A percentile compares a stretch with the other conserved stretches of the same genome.
Conservation (phyloP, 2,888 invertebrate species). For the Synergus laeviventris region DNA sequence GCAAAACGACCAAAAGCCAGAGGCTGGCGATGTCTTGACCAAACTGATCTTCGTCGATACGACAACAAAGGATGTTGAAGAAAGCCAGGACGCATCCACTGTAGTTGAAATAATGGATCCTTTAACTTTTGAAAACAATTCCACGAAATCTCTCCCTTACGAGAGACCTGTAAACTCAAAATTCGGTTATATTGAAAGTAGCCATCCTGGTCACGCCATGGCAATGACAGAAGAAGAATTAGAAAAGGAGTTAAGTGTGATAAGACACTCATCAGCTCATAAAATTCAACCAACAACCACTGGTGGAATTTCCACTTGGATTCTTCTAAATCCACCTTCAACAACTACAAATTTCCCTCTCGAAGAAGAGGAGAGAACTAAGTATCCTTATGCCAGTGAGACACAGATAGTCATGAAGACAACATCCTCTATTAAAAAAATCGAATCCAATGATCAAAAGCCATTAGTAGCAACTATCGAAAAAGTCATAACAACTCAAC, state of each 20-base stretch:
- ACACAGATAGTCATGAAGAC: conserved; percentile 54
- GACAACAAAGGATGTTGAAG: not conserved
- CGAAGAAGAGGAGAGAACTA: conserved; percentile 44
- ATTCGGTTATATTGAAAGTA: conserved; percentile 69
- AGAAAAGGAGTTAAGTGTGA: conserved; percentile 76
- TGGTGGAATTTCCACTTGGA: conserved; percentile 87
- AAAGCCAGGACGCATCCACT: not conserved
- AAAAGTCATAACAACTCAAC: conserved; percentile 45
- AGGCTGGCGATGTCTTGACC: conserved; percentile 41
- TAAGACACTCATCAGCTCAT: conserved; percentile 59
- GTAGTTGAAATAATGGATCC: conserved; percentile 11
- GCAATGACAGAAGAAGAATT: conserved; percentile 82
- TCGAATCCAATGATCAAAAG: conserved; percentile 26
- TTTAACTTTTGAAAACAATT: not conserved
- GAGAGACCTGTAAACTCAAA: conserved; percentile 72
- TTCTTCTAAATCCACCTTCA: conserved; percentile 81
- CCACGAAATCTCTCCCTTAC: conserved; percentile 50
- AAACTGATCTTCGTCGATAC: conserved; percentile 29
- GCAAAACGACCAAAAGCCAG: conserved; percentile 42
- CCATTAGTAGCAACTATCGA: conserved; percentile 44
- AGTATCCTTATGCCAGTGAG: conserved; percentile 50
- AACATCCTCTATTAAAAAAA: conserved; percentile 48
- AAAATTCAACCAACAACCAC: conserved; percentile 78
- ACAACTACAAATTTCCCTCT: conserved; percentile 63
- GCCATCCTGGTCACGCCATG: conserved; percentile 82